Evolutionary conservation across 2,797 vertebrate genomes (phyloP).

Genomic region (Hoplostethus mediterraneus): DNA sequence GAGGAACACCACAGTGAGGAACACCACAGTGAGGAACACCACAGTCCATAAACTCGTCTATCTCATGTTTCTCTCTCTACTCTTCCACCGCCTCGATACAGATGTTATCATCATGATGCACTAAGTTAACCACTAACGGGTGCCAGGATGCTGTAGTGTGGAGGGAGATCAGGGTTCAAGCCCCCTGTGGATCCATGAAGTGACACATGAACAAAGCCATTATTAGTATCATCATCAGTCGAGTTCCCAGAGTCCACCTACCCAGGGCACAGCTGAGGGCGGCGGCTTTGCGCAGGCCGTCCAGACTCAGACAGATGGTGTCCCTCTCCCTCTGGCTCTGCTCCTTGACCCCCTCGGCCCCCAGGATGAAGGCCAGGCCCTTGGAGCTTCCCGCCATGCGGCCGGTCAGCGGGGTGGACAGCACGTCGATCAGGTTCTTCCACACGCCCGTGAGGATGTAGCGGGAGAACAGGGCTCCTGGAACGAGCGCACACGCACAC

Average conservation of each 20-base stretch:
- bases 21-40: too few species aligned
- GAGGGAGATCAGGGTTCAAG: too few species aligned
- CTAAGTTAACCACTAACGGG: too few species aligned
- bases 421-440: conserved; percentile 96
- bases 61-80: too few species aligned
- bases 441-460: conserved; percentile 96
- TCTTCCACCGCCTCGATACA: too few species aligned
- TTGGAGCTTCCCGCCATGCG: conserved; percentile 95
- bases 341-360: conserved; percentile 93
- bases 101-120: too few species aligned
- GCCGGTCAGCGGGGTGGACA: conserved; percentile 94
- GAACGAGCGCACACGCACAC: neutral
- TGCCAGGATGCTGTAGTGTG: too few species aligned
- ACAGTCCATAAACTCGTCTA: too few species aligned
- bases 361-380: conserved; percentile 93
- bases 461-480: conserved; percentile 92
- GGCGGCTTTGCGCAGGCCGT: conserved; percentile 94
- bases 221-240: too few species aligned
- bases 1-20: too few species aligned
- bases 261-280: conserved; percentile 95
- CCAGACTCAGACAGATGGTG: conserved; percentile 94
- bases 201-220: too few species aligned
- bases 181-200: too few species aligned
- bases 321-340: conserved; percentile 96
- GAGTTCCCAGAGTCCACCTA: conserved; percentile 61